Evolutionary conservation across 2,797 vertebrate genomes (phyloP), one percentile per base, ranked within the genome.

Genomic region (Pipistrellus pygmaeus): DNA sequence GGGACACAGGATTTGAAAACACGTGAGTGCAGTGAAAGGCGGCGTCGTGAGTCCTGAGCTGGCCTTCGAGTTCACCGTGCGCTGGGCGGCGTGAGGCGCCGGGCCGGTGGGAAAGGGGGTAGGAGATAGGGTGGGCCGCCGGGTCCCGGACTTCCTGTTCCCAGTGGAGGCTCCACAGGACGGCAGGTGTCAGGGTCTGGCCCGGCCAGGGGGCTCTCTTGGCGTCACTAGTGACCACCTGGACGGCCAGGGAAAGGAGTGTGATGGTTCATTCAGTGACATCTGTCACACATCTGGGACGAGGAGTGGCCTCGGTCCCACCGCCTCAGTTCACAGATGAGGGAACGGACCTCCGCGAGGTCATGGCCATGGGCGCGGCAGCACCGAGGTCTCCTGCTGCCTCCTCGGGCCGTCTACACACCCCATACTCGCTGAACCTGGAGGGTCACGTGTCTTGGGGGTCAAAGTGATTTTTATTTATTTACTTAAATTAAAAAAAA

Each of bases 191-290:
- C 8, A 64, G 71, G 46, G 3, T n/a, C 25, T 30, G 41, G 21
- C 15, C 0, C 4, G 8, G 30, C 27, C 18, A 17, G 4, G 0
- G 0, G 27, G 44, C 13, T 18, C 51, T 32, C 14, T 27, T 32
- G 14, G 6, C 8, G 20, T 17, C 17, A 7, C 48, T 20, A 0
- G 8, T 5, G 30, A 21, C 18, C 1, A 10, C 30, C 1, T 3
- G 35, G 81, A 25, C 0, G 0, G 25, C 17, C 30, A 27, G 25
- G 25, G 30, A 46, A 32, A 9, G 2, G 46, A 55, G 10, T 38
- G 30, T 1, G 1, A 0, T 1, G 30, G 46, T 18, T 23, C 27
- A 6, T 6, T 10, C 0, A n/a, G 9, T 7, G 20, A 21, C 4
- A 0, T 17, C 68, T 35, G 55, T 69, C n/a, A 27, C 25, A 0